Base-by-base conservation (phyloP, 2,888 invertebrate genomes). In the Drosophila histrio region DNA sequence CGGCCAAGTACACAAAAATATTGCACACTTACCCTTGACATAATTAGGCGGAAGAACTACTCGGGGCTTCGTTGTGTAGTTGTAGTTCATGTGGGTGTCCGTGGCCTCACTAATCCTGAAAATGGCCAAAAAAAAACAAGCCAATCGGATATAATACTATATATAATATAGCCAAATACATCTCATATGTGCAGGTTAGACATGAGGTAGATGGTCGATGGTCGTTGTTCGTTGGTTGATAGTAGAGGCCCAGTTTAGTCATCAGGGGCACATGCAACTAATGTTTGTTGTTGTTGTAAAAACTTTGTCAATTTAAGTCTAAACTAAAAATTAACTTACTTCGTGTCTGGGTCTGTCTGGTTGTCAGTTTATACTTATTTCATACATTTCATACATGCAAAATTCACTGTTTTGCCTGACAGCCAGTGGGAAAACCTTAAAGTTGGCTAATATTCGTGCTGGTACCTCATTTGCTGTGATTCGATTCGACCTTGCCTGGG, bases 21-120 rank as follows among this genome's bases (percentile, higher is more conserved):
- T 36, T 52, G 38, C 43, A 43, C 61, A 84, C 90, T 89, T 92
- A 95, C 95, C 95, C 94, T 96, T 96, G 63, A 95, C 94, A 93
- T 96, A 96, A 91, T 94, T 94, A 88, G 95, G 94, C 30, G 96
- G 95, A 75, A 95, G 91, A 71, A 95, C 94, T 62, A 95, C 94
- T 80, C 95, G 93, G 11, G 95, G 94, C 89, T 94, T 94, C 70
- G 94, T 90, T 62, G 94, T 94, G 88, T 94, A 94, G 90, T 94
- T 94, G 90, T 94, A 94, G 90, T 94, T 94, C 87, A 93, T 92
- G 88, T 93, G 93, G 83, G 91, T 90, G 87, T 91, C 91, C 73
- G 91, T 89, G 88, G 89, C 90, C 82, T 90, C 90, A 82, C 89
- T 89, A 80, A 91, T 87, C 89, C 91, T 91, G 78, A 60, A 91